Conservation (phyloP, 2,888 invertebrate species). For the Cephus nigrinus region DNA sequence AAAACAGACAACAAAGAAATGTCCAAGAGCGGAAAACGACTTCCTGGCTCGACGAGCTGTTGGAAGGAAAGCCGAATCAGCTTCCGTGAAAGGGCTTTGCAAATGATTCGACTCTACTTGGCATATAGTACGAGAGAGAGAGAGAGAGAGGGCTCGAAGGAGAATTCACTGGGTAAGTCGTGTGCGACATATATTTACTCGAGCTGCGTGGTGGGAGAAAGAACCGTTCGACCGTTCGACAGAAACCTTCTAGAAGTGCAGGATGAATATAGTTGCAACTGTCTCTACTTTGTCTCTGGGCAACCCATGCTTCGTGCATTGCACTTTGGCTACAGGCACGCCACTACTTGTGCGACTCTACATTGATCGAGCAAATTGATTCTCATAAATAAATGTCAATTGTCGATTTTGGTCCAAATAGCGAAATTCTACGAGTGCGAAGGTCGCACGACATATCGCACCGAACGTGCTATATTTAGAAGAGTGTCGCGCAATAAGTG, state of each 20-base stretch:
- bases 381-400: background rate
- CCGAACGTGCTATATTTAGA: slow-evolving; percentile 44
- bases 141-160: background rate
- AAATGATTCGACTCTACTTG: background rate
- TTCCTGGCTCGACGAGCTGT: background rate
- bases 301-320: slow-evolving; percentile 47
- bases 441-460: slow-evolving; percentile 39
- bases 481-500: slow-evolving; percentile 22
- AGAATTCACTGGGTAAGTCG: too few relatives aligned
- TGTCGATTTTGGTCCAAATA: background rate
- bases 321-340: slow-evolving; percentile 29
- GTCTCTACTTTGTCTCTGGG: slow-evolving; percentile 33
- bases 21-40: background rate
- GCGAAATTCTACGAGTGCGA: slow-evolving; percentile 15
- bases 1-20: background rate
- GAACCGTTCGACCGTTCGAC: background rate
- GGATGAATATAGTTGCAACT: background rate
- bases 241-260: background rate
- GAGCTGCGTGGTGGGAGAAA: background rate
- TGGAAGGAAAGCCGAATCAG: background rate
- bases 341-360: background rate
- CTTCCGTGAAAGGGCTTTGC: background rate
- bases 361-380: background rate
- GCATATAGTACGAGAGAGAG: background rate
- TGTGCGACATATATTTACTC: background rate